These are phyloP conservation scores for Corythornis madagascariensis DNA, from an alignment of 2,113 vertebrate species.

Conservation along the genomic window DNA sequence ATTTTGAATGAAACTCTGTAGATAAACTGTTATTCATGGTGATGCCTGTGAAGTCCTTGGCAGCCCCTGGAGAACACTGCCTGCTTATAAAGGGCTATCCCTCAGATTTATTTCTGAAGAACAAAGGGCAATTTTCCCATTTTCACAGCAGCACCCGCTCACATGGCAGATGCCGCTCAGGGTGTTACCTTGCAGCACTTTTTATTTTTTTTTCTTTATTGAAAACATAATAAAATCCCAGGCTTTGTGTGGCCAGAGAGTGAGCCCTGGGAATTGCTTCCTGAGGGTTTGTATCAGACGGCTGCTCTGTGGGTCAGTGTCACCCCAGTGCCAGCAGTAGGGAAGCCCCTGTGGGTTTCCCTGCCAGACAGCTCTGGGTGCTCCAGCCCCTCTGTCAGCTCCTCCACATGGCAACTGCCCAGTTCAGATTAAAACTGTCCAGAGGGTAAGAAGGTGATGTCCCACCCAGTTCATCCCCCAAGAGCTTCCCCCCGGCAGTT, in stretches of 20 bases:
- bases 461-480: accelerated
- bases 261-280: neutral
- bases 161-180: neutral
- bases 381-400: neutral
- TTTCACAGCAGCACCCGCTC: neutral
- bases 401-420: accelerated
- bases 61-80: constrained; percentile 40
- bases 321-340: accelerated
- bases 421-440: accelerated
- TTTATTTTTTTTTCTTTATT: neutral
- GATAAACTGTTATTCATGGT: constrained; percentile 65
- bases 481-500: accelerated
- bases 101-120: constrained; percentile 40
- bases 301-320: accelerated
- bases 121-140: constrained; percentile 59
- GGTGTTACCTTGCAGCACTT: neutral
- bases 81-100: constrained; percentile 42
- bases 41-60: constrained; percentile 49
- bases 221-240: neutral
- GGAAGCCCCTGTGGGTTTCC: neutral
- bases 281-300: neutral
- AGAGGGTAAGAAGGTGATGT: neutral
- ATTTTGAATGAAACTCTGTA: constrained; percentile 37
- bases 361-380: accelerated
- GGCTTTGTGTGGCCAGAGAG: neutral